phyloP scores from a whole-genome alignment of 2,888 invertebrate species.

The Leptopilina syphax region DNA sequence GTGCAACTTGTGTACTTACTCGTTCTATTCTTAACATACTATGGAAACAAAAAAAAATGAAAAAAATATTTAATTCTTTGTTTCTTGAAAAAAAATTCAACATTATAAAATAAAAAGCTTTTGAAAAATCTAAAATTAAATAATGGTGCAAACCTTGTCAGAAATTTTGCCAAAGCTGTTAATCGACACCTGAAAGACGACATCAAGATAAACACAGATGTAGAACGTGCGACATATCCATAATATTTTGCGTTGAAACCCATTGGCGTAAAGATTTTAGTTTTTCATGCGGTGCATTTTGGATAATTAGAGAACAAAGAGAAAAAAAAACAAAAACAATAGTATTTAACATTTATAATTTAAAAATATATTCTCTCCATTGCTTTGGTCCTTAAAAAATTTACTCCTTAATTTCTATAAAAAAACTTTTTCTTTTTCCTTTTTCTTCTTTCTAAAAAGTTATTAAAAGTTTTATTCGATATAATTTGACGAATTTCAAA shows the following conservation, averaged over 20 bases:
- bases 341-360: neutral
- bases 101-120: neutral
- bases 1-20: too few relatives aligned
- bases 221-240: constrained; percentile 36
- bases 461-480: too few relatives aligned
- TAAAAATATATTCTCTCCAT: neutral
- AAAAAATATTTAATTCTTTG: too few relatives aligned
- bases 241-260: neutral
- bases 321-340: neutral
- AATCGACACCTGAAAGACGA: constrained; percentile 36
- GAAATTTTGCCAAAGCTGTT: constrained; percentile 28
- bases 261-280: neutral
- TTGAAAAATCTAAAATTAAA: neutral
- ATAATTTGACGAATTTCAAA: too few relatives aligned
- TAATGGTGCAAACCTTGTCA: constrained; percentile 38
- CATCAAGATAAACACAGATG: constrained; percentile 22
- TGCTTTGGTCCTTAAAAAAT: neutral
- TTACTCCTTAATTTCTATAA: neutral
- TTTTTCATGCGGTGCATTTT: constrained; percentile 33
- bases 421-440: neutral
- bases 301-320: neutral
- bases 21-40: too few relatives aligned
- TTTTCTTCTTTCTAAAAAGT: too few relatives aligned
- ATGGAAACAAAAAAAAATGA: too few relatives aligned
- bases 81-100: too few relatives aligned